Percentiles rank a stretch among this genome's conserved stretches.
These are phyloP conservation scores for Agrilus biguttatus DNA, from an alignment of 2,888 invertebrate genomes.

Conservation along the genomic window DNA sequence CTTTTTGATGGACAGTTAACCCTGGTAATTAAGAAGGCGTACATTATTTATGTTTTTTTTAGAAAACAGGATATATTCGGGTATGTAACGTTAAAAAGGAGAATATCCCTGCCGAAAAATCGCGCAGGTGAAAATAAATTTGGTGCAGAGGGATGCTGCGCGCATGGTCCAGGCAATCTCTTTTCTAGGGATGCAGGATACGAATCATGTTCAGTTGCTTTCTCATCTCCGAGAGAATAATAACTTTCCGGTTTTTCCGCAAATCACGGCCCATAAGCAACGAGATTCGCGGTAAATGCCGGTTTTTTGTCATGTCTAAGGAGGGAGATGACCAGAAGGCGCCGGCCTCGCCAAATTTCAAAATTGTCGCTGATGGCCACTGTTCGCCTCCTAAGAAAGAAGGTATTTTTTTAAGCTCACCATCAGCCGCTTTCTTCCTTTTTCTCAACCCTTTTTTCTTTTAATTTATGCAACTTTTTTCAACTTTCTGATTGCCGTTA, in stretches of 20 bases:
- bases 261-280: constrained; percentile 22
- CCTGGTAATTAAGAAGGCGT: too few relatives aligned
- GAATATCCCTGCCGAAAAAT: constrained; percentile 9
- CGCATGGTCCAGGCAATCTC: constrained; percentile 15
- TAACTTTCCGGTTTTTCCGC: constrained; percentile 8
- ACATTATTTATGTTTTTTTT: too few relatives aligned
- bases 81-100: constrained; percentile 4
- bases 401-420: constrained; percentile 16
- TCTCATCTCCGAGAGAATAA: constrained; percentile 9
- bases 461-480: too few relatives aligned
- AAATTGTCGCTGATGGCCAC: constrained; percentile 30
- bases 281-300: constrained; percentile 24
- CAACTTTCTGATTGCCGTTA: neutral
- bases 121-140: constrained; percentile 11
- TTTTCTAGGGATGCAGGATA: constrained; percentile 13
- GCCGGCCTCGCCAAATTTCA: constrained; percentile 19
- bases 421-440: constrained; percentile 5
- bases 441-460: neutral
- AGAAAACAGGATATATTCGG: too few relatives aligned
- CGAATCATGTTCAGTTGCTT: constrained; percentile 14
- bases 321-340: constrained; percentile 27
- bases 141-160: constrained; percentile 14
- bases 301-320: constrained; percentile 24
- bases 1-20: too few relatives aligned
- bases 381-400: constrained; percentile 29